A percentile compares a stretch with the other conserved stretches of the same genome.
These are phyloP conservation scores for Emys orbicularis DNA, from an alignment of 2,797 vertebrate genomes.

Conservation along the genomic window DNA sequence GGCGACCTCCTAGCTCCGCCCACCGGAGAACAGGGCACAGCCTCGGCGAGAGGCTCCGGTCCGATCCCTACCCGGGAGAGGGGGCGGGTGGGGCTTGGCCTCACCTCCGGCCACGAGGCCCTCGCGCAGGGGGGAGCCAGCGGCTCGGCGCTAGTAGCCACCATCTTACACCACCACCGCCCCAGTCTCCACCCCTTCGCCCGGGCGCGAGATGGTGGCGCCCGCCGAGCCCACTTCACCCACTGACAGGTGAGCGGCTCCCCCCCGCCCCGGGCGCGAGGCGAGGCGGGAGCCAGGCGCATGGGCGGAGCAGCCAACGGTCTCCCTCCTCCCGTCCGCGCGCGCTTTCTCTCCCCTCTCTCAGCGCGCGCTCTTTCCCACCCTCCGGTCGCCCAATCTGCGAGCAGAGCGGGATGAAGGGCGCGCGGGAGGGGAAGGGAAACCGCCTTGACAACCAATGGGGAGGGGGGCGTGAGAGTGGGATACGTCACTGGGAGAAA, in stretches of 20 bases:
- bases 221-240: background rate
- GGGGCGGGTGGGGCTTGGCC: background rate
- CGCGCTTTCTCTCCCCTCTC: background rate
- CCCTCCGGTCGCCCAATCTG: background rate
- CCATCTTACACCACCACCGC: background rate
- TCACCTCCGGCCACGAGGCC: background rate
- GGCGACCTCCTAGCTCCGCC: background rate
- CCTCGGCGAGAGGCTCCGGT: too few relatives aligned
- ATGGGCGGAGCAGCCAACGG: background rate
- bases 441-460: background rate
- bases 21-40: background rate
- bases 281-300: background rate
- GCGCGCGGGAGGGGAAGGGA: background rate
- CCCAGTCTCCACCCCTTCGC: background rate
- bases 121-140: background rate
- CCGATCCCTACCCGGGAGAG: too few relatives aligned
- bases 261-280: too few relatives aligned
- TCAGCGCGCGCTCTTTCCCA: background rate
- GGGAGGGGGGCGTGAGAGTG: rapidly evolving
- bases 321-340: too few relatives aligned
- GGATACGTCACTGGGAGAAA: background rate
- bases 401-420: background rate
- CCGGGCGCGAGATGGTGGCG: background rate
- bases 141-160: rapidly evolving
- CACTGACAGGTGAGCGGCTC: background rate